phyloP scores from a whole-genome alignment of 2,888 invertebrate species.

The Leuctra nigra region DNA sequence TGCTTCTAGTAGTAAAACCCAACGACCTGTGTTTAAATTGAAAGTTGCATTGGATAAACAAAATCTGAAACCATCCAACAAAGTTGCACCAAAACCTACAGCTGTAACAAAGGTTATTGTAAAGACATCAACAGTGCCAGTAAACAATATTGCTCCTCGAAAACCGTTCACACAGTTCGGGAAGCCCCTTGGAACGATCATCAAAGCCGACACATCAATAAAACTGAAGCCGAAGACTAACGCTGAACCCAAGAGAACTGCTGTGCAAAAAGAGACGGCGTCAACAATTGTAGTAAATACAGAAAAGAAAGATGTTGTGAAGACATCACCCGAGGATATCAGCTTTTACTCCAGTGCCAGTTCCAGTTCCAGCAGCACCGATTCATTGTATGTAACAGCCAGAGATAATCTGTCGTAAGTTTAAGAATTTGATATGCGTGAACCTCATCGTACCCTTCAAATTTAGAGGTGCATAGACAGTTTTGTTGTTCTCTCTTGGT shows the following conservation, averaged over 20 bases:
- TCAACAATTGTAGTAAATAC: constrained; percentile 41
- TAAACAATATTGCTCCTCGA: constrained; percentile 37
- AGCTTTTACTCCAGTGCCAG: not conserved
- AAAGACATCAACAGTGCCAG: constrained; percentile 50
- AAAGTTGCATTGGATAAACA: too few species aligned
- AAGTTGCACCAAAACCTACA: constrained; percentile 32
- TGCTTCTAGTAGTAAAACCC: too few species aligned
- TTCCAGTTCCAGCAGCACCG: constrained; percentile 16
- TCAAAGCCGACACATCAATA: constrained; percentile 36
- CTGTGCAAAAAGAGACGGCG: constrained; percentile 34
- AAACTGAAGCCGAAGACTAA: constrained; percentile 33
- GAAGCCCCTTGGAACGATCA: constrained; percentile 28
- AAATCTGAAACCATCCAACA: too few species aligned
- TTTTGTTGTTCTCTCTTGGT: too few species aligned
- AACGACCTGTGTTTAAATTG: too few species aligned
- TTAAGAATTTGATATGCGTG: not conserved
- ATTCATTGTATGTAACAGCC: constrained; percentile 67
- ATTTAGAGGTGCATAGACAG: too few species aligned
- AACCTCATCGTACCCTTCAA: too few species aligned
- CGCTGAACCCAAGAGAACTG: constrained; percentile 41
- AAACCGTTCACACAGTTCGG: not conserved
- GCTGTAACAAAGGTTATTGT: constrained; percentile 41
- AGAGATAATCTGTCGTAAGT: constrained; percentile 59
- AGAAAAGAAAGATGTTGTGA: constrained; percentile 36
- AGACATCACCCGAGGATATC: not conserved